Conservation (phyloP, 2,797 vertebrate species). For the Bradypus variegatus region DNA sequence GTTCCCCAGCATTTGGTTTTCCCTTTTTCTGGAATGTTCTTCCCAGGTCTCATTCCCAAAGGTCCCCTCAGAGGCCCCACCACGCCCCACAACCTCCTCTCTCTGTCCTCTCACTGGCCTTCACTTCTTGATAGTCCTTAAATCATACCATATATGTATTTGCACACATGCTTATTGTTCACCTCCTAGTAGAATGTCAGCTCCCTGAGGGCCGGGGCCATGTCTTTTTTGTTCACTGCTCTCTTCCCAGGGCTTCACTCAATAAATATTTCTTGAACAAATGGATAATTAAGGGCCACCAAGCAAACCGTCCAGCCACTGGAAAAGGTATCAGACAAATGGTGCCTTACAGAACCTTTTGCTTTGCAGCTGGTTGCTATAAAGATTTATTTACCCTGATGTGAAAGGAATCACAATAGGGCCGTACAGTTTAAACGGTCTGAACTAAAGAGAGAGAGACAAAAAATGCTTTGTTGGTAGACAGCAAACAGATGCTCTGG, state of each 20-base stretch:
- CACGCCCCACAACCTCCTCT: too few species aligned
- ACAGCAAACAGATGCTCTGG: background rate
- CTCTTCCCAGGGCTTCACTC: background rate
- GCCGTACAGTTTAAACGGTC: background rate
- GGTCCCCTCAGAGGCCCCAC: background rate
- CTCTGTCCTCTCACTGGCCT: background rate
- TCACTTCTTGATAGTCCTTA: background rate
- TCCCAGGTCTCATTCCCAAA: background rate
- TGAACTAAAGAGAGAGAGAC: background rate
- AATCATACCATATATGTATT: too few species aligned
- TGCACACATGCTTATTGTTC: background rate
- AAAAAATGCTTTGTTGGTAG: background rate
- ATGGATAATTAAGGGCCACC: background rate
- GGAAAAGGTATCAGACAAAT: background rate
- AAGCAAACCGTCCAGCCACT: background rate
- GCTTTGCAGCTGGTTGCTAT: background rate
- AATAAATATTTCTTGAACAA: background rate
- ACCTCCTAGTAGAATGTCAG: background rate
- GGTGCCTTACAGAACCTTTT: background rate
- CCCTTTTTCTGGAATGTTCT: background rate
- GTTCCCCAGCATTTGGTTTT: background rate
- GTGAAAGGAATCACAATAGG: background rate
- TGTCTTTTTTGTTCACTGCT: too few species aligned
- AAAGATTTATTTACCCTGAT: background rate
- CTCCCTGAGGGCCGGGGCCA: background rate